These are phyloP conservation scores for Speoplatyrhinus poulsoni DNA, from an alignment of 2,113 vertebrate genomes.

Conservation along the genomic window DNA sequence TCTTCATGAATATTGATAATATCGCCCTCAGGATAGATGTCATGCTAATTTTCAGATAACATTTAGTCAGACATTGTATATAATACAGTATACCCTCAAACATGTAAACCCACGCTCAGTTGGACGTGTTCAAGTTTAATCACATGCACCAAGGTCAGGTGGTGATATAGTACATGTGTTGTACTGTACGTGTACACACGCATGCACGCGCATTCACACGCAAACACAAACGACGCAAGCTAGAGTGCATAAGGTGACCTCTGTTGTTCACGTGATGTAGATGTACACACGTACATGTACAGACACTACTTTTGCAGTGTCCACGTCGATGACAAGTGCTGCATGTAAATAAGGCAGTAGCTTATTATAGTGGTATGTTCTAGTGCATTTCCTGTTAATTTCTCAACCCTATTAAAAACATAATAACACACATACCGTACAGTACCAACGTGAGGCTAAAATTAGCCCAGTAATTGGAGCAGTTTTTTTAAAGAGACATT, in stretches of 20 bases:
- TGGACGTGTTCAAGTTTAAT: slow-evolving; percentile 51
- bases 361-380: slow-evolving; percentile 14
- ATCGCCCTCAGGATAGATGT: slow-evolving; percentile 72
- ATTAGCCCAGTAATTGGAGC: slow-evolving; percentile 69
- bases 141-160: background rate
- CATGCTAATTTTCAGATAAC: too few relatives aligned
- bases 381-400: slow-evolving; percentile 37
- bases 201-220: background rate
- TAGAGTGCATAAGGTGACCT: slow-evolving; percentile 1
- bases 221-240: background rate
- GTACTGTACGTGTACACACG: slow-evolving; percentile 15
- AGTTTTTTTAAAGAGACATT: slow-evolving; percentile 59
- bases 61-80: too few relatives aligned
- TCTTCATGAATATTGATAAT: slow-evolving; percentile 74
- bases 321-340: too few relatives aligned
- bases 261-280: slow-evolving; percentile 9
- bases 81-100: too few relatives aligned
- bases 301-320: background rate
- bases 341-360: background rate
- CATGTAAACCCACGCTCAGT: slow-evolving; percentile 40
- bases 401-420: slow-evolving; percentile 63
- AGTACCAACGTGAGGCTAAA: slow-evolving; percentile 58
- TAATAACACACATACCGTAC: slow-evolving; percentile 37
- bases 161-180: background rate
- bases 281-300: background rate